These are phyloP conservation scores for Ormyrus nitidulus DNA, from an alignment of 2,888 invertebrate species.

Conservation along the genomic window DNA sequence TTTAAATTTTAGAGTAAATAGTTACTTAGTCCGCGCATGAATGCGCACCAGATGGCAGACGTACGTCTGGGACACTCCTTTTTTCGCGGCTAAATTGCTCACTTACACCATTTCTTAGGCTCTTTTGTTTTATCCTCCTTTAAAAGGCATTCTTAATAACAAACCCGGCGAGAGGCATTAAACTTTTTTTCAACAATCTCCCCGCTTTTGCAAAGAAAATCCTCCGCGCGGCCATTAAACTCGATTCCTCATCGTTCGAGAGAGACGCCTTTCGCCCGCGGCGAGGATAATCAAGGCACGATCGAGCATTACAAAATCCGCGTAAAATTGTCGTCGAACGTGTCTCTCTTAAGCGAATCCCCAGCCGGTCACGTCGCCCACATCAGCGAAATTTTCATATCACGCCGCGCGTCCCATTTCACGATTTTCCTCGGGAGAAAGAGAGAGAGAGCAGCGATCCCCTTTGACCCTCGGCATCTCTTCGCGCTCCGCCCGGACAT, in stretches of 20 bases:
- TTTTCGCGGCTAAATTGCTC: too few species aligned
- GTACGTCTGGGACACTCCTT: too few species aligned
- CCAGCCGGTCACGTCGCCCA: conserved; percentile 6
- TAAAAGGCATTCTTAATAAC: too few species aligned
- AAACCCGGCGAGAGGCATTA: too few species aligned
- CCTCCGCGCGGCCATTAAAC: background rate
- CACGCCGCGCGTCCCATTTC: conserved; percentile 15
- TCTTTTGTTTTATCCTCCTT: too few species aligned
- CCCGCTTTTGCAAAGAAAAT: too few species aligned
- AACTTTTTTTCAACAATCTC: too few species aligned
- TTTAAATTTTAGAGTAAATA: too few species aligned
- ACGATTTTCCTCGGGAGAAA: conserved; percentile 18
- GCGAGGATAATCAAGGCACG: conserved; percentile 6
- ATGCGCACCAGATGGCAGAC: too few species aligned
- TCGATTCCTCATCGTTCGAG: background rate
- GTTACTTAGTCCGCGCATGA: too few species aligned
- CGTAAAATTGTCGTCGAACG: conserved; percentile 16
- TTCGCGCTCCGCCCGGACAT: conserved; percentile 19
- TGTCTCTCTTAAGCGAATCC: background rate
- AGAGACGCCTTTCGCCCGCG: background rate
- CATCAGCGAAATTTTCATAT: conserved; percentile 39
- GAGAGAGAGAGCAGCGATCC: conserved; percentile 3
- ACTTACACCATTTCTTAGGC: too few species aligned
- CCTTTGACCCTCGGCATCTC: conserved; percentile 39
- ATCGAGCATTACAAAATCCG: conserved; percentile 11